Evolutionary conservation across 2,797 vertebrate species (phyloP), one percentile per base, ranked within the genome.

Genomic region (Centroberyx gerrardi): DNA sequence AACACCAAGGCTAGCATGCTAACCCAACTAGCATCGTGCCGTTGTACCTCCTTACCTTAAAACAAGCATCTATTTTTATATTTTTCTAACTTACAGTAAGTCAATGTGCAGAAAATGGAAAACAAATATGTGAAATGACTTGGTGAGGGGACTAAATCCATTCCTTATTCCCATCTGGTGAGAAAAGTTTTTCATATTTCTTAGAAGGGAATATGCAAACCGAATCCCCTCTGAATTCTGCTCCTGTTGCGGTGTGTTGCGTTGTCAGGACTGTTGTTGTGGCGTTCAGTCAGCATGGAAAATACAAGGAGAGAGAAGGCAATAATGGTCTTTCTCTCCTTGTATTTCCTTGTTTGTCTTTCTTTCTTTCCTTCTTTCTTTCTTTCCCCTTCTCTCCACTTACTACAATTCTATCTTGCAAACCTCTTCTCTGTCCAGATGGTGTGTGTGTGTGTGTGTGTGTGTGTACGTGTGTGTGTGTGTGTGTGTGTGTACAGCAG

Each of bases 381-480:
- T 18, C 33, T 18, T 40, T 42, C 36, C 31, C n/a, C 5, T 3
- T 38, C n/a, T 60, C 56, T 60, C 7, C 5, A 22, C 22, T 22
- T 22, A 22, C 58, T 27, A 18, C n/a, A n/a, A 18, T 40, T 18
- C 58, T 38, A 36, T 15, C 31, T 60, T 60, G 17, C 6, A 29
- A 15, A 18, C 33, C 10, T 14, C 22, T 28, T 42, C 18, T 48
- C 13, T 53, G 4, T 58, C 59, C 69, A 74, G 40, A 67, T 31
- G 68, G 31, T 48, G 27, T 46, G 59, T 72, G 48, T 64, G 42
- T 72, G 66, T 74, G 67, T 67, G 70, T 31, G 48, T 64, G 71
- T 49, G 69, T 48, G 62, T 78, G 55, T 74, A 75, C 70, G 73
- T 68, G 68, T 69, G 44, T 28, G 59, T 62, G 52, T 60, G 65